These are phyloP conservation scores for Creontiades dilutus DNA, from an alignment of 2,888 invertebrate species.

Conservation along the genomic window DNA sequence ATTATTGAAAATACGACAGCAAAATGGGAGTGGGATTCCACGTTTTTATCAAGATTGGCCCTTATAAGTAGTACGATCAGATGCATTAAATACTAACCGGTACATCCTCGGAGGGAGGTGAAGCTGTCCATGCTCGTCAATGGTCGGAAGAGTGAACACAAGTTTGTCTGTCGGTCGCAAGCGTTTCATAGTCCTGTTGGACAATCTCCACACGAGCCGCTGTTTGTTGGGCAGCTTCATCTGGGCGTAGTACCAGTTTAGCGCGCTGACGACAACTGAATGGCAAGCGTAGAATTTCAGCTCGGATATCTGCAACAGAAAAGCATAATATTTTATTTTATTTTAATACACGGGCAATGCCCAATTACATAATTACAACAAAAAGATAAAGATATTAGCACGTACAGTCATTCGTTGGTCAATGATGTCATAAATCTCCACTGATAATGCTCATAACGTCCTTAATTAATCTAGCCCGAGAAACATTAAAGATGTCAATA, in stretches of 20 bases:
- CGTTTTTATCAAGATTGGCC: too few species aligned
- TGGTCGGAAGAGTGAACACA: conserved; percentile 86
- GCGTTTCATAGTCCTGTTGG: conserved; percentile 86
- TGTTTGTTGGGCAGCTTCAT: conserved; percentile 85
- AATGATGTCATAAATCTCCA: too few species aligned
- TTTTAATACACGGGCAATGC: too few species aligned
- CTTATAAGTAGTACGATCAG: too few species aligned
- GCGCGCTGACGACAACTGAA: conserved; percentile 82
- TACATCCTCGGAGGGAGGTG: conserved; percentile 63
- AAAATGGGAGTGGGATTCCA: too few species aligned
- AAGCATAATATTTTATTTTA: conserved; percentile 29
- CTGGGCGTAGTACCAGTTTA: conserved; percentile 86
- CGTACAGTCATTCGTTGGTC: too few species aligned
- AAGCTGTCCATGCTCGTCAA: conserved; percentile 83
- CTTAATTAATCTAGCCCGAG: too few species aligned
- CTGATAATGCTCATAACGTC: too few species aligned
- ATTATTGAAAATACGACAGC: too few species aligned
- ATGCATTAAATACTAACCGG: conserved; percentile 7
- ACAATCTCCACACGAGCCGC: conserved; percentile 88
- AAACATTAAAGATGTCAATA: too few species aligned
- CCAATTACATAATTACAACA: too few species aligned
- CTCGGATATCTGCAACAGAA: conserved; percentile 83
- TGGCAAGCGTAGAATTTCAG: conserved; percentile 83
- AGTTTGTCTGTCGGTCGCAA: conserved; percentile 87
- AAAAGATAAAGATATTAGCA: too few species aligned